Conservation (phyloP, 2,797 vertebrate species). For the Mareca penelope region DNA sequence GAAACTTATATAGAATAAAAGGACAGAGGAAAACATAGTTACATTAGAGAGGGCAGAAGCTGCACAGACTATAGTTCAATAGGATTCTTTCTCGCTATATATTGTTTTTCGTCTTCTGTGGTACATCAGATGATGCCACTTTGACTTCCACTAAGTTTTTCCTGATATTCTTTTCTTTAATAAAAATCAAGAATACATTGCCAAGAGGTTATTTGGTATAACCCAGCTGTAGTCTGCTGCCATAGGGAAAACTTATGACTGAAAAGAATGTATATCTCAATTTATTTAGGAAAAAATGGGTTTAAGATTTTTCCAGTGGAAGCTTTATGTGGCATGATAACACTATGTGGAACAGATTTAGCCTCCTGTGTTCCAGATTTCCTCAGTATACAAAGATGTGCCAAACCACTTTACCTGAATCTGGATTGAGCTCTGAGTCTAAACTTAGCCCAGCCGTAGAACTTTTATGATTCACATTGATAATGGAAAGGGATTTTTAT, state of each 20-base stretch:
- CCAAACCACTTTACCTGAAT: neutral
- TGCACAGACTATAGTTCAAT: neutral
- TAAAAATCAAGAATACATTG: constrained; percentile 4
- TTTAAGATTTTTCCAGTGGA: constrained; percentile 26
- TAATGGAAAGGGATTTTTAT: neutral
- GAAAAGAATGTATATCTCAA: constrained; percentile 7
- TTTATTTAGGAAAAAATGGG: neutral
- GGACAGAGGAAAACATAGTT: constrained; percentile 10
- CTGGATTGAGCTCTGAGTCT: neutral
- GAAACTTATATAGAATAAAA: constrained; percentile 18
- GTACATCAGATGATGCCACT: neutral
- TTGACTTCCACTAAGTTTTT: neutral
- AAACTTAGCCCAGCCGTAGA: neutral
- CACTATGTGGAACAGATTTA: neutral
- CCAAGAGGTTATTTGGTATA: neutral
- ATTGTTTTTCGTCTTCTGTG: neutral
- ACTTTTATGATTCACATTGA: neutral
- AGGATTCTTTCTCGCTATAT: neutral
- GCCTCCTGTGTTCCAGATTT: neutral
- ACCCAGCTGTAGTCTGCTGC: constrained; percentile 1
- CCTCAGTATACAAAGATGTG: neutral
- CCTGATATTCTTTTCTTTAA: neutral
- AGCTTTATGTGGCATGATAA: neutral
- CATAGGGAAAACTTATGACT: neutral
- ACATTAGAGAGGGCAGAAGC: neutral